A percentile compares a stretch with the other conserved stretches of the same genome.
Conservation (phyloP, 2,797 vertebrate genomes). For the Chelonia mydas region DNA sequence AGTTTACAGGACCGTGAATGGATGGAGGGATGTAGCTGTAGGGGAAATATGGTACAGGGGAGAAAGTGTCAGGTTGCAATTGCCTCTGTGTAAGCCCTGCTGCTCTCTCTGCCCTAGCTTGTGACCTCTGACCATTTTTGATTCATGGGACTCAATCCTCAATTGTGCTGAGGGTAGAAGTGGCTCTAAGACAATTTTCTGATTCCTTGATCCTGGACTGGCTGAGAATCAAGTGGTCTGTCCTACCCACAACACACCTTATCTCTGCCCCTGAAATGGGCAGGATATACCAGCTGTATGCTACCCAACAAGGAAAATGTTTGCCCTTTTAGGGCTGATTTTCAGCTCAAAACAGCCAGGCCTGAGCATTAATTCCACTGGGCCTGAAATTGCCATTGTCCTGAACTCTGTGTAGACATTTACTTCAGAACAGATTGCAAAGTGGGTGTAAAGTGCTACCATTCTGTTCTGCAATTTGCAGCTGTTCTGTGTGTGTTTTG, state of each 20-base stretch:
- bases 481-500: background rate
- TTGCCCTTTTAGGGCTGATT: background rate
- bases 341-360: fast-evolving
- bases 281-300: background rate
- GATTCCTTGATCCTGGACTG: background rate
- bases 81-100: background rate
- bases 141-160: background rate
- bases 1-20: background rate
- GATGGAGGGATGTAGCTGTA: background rate
- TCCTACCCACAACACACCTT: background rate
- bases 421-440: background rate
- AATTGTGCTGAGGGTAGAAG: background rate
- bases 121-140: background rate
- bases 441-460: background rate
- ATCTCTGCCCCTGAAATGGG: background rate
- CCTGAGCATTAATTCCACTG: background rate
- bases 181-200: background rate
- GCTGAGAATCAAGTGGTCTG: background rate
- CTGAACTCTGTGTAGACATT: background rate
- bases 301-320: background rate
- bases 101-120: background rate
- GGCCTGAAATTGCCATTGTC: background rate
- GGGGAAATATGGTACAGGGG: background rate
- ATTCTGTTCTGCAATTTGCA: background rate
- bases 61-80: background rate